Conservation (phyloP, 2,797 vertebrate genomes). For the Onychomys torridus region DNA sequence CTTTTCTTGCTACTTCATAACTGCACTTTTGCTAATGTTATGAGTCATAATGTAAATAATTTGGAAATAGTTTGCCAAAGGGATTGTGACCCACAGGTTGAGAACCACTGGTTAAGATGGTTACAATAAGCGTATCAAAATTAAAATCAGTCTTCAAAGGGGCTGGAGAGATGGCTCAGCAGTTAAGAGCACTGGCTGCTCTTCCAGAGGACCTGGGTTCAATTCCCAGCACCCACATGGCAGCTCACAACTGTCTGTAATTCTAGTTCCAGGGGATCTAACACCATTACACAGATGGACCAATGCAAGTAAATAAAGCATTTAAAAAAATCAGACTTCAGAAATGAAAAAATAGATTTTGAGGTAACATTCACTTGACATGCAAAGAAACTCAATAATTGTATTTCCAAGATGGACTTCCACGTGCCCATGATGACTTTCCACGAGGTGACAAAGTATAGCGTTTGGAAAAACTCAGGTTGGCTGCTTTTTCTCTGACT, state of each 20-base stretch:
- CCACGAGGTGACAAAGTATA: background rate
- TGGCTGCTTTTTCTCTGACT: background rate
- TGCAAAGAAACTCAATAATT: background rate
- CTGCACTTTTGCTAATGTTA: background rate
- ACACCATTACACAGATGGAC: too few relatives aligned
- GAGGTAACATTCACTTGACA: background rate
- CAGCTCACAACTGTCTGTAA: too few relatives aligned
- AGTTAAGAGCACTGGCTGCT: too few relatives aligned
- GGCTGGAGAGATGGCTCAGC: too few relatives aligned
- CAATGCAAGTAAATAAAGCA: too few relatives aligned
- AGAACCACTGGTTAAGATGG: background rate
- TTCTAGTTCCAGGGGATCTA: too few relatives aligned
- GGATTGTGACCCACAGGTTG: background rate
- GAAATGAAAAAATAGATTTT: conserved; percentile 44
- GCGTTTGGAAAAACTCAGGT: background rate
- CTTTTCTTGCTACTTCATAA: background rate
- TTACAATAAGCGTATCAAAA: background rate
- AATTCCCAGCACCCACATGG: too few relatives aligned
- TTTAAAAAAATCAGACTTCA: background rate
- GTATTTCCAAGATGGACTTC: conserved; percentile 36
- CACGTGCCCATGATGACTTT: background rate
- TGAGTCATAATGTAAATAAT: background rate
- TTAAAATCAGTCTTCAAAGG: conserved; percentile 13
- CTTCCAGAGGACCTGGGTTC: too few relatives aligned
- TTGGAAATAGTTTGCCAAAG: background rate